Evolutionary conservation across 2,113 vertebrate genomes (phyloP).

Genomic region (Leptobrachium leishanense): DNA sequence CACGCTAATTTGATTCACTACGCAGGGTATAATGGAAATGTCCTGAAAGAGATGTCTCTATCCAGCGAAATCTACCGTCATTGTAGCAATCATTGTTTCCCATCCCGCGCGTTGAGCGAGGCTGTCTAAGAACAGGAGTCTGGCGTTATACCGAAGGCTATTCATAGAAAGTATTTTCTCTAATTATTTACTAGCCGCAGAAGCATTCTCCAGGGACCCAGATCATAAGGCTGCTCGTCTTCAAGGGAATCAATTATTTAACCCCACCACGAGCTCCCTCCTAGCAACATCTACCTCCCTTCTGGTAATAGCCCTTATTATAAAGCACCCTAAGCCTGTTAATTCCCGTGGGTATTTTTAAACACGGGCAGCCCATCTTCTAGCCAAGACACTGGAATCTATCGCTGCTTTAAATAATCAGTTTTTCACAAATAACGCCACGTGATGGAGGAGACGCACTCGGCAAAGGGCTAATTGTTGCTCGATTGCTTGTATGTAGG

Average conservation of each 20-base stretch:
- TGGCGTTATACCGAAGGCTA: conserved; percentile 23
- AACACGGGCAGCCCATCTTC: conserved; percentile 32
- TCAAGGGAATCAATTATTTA: conserved; percentile 51
- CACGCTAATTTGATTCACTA: conserved; percentile 21
- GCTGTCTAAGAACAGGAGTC: conserved; percentile 27
- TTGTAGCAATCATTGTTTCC: conserved; percentile 21
- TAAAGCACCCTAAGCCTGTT: conserved; percentile 28
- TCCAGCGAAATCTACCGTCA: conserved; percentile 8
- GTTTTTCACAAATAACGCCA: conserved; percentile 34
- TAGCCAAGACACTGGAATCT: conserved; percentile 27
- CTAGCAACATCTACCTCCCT: conserved; percentile 37
- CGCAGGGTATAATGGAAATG: conserved; percentile 24
- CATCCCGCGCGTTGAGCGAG: background rate
- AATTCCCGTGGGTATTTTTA: conserved; percentile 29
- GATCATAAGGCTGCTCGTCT: conserved; percentile 44
- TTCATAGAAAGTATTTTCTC: conserved; percentile 39
- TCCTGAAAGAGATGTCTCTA: conserved; percentile 29
- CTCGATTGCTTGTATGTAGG: conserved; percentile 29
- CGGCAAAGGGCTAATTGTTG: conserved; percentile 35
- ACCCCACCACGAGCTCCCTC: conserved; percentile 36
- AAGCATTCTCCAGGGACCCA: conserved; percentile 39
- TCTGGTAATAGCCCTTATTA: conserved; percentile 44
- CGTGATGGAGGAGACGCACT: conserved; percentile 3
- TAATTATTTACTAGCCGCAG: conserved; percentile 36
- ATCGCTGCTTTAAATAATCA: conserved; percentile 42